Conservation (phyloP, 2,113 vertebrate species). For the Enhydra lutris region DNA sequence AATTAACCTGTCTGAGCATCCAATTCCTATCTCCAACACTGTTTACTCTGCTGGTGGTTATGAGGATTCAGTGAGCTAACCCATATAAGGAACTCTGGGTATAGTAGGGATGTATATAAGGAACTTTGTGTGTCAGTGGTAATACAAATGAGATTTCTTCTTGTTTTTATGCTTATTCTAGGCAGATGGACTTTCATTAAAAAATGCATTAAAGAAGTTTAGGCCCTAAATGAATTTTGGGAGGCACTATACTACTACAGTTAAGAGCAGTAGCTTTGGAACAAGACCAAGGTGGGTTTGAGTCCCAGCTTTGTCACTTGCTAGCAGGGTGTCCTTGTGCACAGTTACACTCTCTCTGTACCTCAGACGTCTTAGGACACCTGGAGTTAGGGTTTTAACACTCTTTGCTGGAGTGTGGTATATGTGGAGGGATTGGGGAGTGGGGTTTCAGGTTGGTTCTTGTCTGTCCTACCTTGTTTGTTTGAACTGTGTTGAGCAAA, state of each 20-base stretch:
- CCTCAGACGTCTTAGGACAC: not conserved
- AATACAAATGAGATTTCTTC: not conserved
- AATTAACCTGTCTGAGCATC: not conserved
- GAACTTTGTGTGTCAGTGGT: not conserved
- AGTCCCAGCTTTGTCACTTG: not conserved
- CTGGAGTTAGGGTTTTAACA: not conserved
- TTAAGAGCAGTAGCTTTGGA: not conserved
- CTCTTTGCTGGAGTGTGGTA: not conserved
- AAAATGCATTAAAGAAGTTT: not conserved
- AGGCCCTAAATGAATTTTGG: not conserved
- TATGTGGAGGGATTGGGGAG: not conserved
- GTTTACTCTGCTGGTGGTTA: not conserved
- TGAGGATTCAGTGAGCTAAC: not conserved
- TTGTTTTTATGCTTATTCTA: not conserved
- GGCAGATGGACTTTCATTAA: not conserved
- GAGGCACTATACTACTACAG: not conserved
- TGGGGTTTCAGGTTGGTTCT: not conserved
- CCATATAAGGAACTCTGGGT: not conserved
- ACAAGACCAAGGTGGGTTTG: not conserved
- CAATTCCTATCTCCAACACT: not conserved
- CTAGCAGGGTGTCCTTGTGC: not conserved
- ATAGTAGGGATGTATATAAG: accelerated
- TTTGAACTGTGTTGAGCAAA: not conserved
- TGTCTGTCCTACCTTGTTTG: not conserved
- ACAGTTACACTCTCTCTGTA: not conserved